These are phyloP conservation scores for Nematolebias whitei DNA, from an alignment of 2,113 vertebrate genomes.

Conservation along the genomic window DNA sequence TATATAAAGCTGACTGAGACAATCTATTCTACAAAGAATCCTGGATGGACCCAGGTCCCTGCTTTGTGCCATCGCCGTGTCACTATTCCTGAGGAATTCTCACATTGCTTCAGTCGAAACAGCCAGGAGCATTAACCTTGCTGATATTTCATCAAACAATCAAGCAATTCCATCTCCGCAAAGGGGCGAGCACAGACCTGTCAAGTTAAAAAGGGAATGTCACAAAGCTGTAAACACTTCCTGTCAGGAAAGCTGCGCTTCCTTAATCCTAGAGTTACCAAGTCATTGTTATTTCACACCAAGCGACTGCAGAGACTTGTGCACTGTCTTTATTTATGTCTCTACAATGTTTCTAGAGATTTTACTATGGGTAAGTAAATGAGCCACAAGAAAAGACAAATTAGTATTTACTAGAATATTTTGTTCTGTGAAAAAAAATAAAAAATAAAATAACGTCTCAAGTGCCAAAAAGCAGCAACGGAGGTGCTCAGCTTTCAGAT, in stretches of 20 bases:
- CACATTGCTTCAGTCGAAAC: slow-evolving; percentile 22
- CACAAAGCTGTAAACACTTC: slow-evolving; percentile 84
- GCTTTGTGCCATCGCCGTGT: slow-evolving; percentile 14
- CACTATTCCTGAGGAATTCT: slow-evolving; percentile 39
- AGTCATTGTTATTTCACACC: slow-evolving; percentile 67
- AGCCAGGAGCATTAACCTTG: slow-evolving; percentile 40
- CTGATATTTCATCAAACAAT: slow-evolving; percentile 46
- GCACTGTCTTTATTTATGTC: neutral
- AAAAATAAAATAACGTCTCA: slow-evolving; percentile 23
- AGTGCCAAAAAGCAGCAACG: slow-evolving; percentile 17
- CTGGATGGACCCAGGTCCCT: too few species aligned
- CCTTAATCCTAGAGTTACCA: slow-evolving; percentile 80
- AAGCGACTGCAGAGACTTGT: slow-evolving; percentile 59
- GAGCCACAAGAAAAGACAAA: neutral
- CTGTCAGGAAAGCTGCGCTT: slow-evolving; percentile 83
- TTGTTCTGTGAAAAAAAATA: slow-evolving; percentile 30
- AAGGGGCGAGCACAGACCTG: slow-evolving; percentile 67
- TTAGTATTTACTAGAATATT: neutral
- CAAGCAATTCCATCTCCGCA: slow-evolving; percentile 54
- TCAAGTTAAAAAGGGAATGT: slow-evolving; percentile 82
- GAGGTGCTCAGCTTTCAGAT: slow-evolving; percentile 49
- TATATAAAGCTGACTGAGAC: slow-evolving; percentile 12
- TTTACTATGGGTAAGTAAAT: neutral
- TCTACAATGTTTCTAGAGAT: neutral
- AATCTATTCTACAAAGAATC: slow-evolving; percentile 21